Evolutionary conservation across 2,888 invertebrate species (phyloP), one percentile per base, ranked within the genome.

Genomic region (Cremastinae sp.): DNA sequence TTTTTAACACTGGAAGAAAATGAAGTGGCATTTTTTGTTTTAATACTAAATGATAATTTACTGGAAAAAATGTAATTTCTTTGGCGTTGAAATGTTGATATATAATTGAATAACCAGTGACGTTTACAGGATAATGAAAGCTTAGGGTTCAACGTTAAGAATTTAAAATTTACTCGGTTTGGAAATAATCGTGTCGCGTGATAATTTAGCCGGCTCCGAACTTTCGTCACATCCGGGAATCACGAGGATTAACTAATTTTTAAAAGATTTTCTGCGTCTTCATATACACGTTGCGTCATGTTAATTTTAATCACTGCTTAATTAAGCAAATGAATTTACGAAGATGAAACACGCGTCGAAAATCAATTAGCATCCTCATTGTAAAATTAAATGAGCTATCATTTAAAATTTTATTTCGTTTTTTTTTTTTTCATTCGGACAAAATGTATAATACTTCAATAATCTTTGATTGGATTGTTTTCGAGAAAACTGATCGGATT

Each of bases 141-240:
- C 37, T 20, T 12, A 12, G 49, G 37, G 22, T 22, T 14, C 39
- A 47, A 14, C 66, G 4, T 18, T 45, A 35, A 68, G 59, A 59
- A 51, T 41, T 59, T 20, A 49, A 20, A 56, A 39, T 58, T 5
- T 37, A 10, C 20, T 7, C 37, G 22, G 22, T 68, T 20, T 43
- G 16, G 45, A 66, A 45, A 58, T 49, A 68, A 37, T 68, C 16
- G 39, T 12, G 10, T 20, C 37, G 43, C 45, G 47, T 58, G 56
- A 68, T 68, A 22, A 68, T 49, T 49, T 47, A 49, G 22, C 41
- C 22, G 41, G 41, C 58, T 58, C 10, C 18, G 8, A 37, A 0
- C 5, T 68, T 68, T 58, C 58, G 56, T 39, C 41, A 68, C 10
- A 58, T 68, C 68, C 68, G 39, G 14, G 28, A 28, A 22, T 47